Percentiles rank a stretch among this genome's conserved stretches.
These are phyloP conservation scores for Dorcus parallelipipedus DNA, from an alignment of 2,888 invertebrate species.

Conservation along the genomic window DNA sequence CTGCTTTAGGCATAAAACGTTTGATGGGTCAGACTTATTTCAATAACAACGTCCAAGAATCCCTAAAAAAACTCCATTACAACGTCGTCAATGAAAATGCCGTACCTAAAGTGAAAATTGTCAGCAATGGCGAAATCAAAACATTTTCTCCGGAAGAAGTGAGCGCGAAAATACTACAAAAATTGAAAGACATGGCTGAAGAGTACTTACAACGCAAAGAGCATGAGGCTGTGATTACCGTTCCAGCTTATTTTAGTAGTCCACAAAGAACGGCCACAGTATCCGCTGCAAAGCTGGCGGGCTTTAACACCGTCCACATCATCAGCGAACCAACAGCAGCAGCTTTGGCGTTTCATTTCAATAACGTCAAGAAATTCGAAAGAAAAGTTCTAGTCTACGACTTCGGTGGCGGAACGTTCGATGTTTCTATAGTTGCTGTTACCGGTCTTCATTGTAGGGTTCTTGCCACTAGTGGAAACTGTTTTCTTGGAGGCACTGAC, in stretches of 20 bases:
- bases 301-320: constrained; percentile 25
- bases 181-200: constrained; percentile 23
- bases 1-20: constrained; percentile 31
- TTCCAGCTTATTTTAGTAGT: constrained; percentile 34
- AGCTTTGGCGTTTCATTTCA: constrained; percentile 25
- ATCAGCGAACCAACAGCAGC: constrained; percentile 33
- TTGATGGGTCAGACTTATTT: constrained; percentile 29
- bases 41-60: constrained; percentile 25
- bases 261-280: constrained; percentile 10
- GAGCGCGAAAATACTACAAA: constrained; percentile 19
- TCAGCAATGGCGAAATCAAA: constrained; percentile 12
- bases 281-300: constrained; percentile 28
- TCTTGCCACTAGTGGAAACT: constrained; percentile 28
- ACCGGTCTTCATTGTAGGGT: constrained; percentile 20
- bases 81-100: constrained; percentile 21
- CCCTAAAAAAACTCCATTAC: constrained; percentile 25
- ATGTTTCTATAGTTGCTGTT: constrained; percentile 27
- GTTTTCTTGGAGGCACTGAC: constrained; percentile 33
- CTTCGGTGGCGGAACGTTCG: constrained; percentile 33
- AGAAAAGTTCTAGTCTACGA: constrained; percentile 28
- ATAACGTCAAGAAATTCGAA: constrained; percentile 17
- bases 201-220: constrained; percentile 18
- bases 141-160: constrained; percentile 16
- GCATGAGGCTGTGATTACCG: constrained; percentile 29
- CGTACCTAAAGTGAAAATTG: constrained; percentile 22